Evolutionary conservation across 2,888 invertebrate genomes (phyloP).

Genomic region (Trachelus tabidus): DNA sequence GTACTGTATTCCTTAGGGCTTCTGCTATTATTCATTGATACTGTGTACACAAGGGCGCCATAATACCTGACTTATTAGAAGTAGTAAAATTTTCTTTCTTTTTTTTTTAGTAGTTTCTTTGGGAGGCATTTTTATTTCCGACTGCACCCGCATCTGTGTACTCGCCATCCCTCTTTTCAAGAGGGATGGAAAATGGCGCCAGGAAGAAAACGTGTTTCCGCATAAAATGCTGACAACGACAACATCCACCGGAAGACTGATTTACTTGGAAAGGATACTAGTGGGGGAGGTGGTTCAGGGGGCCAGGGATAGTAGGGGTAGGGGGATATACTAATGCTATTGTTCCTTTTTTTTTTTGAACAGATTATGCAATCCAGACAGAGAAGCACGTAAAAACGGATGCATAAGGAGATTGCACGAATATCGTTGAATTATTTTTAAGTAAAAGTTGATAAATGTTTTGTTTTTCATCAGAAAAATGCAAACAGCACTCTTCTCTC

Average conservation of each 20-base stretch:
- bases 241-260: conserved; percentile 11
- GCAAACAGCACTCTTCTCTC: not conserved
- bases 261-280: conserved; percentile 1
- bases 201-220: not conserved
- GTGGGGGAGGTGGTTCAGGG: not conserved
- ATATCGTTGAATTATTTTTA: not conserved
- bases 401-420: not conserved
- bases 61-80: too few relatives aligned
- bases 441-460: not conserved
- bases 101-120: too few relatives aligned
- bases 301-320: not conserved
- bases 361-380: not conserved
- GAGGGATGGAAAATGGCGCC: not conserved
- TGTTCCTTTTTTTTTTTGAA: too few relatives aligned
- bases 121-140: too few relatives aligned
- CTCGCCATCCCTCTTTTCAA: not conserved
- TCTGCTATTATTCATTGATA: not conserved
- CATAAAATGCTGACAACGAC: not conserved
- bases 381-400: not conserved
- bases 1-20: not conserved
- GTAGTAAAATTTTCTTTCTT: too few relatives aligned
- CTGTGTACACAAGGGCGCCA: not conserved
- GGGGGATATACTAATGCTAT: too few relatives aligned
- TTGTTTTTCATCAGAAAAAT: conserved; percentile 4
- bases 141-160: not conserved